Evolutionary conservation across 2,797 vertebrate species (phyloP), one percentile per base, ranked within the genome.

Genomic region (Allenopithecus nigroviridis): DNA sequence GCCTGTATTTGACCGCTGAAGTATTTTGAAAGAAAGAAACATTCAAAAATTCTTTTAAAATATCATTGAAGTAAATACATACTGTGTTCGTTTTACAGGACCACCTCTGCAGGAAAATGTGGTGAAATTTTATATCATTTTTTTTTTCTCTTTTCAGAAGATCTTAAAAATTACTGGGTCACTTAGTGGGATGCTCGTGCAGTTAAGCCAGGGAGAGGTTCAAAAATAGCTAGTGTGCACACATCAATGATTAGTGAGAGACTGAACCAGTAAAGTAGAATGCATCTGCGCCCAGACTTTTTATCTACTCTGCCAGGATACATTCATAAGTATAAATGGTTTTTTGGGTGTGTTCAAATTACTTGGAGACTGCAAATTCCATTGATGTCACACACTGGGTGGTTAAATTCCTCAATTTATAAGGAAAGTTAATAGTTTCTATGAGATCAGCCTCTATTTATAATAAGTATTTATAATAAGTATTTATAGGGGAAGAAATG

Each of bases 321-420:
- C 30, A 59, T 84, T 96, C 74, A 4, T 30, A 91, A 84, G 53
- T n/a, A 24, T 11, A 78, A 74, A 24, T 74, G n/a, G 21, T 92
- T 93, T 95, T 84, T n/a, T 30, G 48, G 22, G 70, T 83, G 21
- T 95, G 43, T 74, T 94, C 76, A 96, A 94, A 79, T 68, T 91
- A 53, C 33, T 94, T 83, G 94, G 86, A 76, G 78, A 84, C 6
- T 76, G 33, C 92, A 81, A 46, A 95, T 84, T 89, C 59, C 5
- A 93, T 16, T 95, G 6, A 74, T 96, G 80, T 97, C 68, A 95
- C 39, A 95, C 92, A 19, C 1, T 85, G 70, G 24, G 53, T 95
- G 84, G 79, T 46, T 46, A 53, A 26, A 1, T 85, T 97, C 24
- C 72, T 80, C 81, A 91, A 19, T 92, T 90, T 93, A 86, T 41